Base-by-base conservation (phyloP, 2,888 invertebrate genomes). In the Papilio protenor region DNA sequence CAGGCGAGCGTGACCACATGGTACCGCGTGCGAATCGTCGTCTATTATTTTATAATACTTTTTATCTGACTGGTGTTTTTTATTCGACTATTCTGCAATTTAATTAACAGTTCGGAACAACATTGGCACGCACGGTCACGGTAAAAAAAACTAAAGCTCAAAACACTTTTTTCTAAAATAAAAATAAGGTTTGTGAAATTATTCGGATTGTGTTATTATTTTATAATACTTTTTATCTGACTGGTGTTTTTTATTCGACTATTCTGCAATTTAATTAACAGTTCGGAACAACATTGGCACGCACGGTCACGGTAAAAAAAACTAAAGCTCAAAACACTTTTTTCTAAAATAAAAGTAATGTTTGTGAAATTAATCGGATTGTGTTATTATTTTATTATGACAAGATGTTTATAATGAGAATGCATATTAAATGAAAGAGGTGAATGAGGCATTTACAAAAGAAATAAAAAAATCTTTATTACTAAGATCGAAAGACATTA, bases 1-100 rank as follows among this genome's bases (percentile, higher is more conserved):
- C 84, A 83, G 77, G 84, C 84, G 79, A 85, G 81, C 87, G 86
- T 85, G 83, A 85, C 86, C 75, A 76, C 77, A 79, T 80, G 79
- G 79, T 82, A 82, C 81, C 82, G 80, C 81, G 77, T 78, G 81
- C 81, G 78, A 81, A 78, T 76, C 69, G 74, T 75, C 72, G 73
- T 72, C 71, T 40, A 71, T 77, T 77, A 77, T 82, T 83, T 81
- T 80, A 82, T 75, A 78, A 78, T 75, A 73, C 76, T 73, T 76
- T 76, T 76, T 73, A 79, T 76, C 73, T 76, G 61, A 73, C 69
- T 59, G 61, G 21, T 59, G 14, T 69, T 79, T 78, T 73, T 76
- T 76, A 73, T 61, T 72, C 55, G 47, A 72, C 55, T 74, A 23
- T 77, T 76, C 45, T 73, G 45, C 57, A 73, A n/a, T 61, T 40